Evolutionary conservation across 1,140 invertebrate genomes (phyloP), one percentile per base, ranked within the genome.

Genomic region (Orchesella cincta): DNA sequence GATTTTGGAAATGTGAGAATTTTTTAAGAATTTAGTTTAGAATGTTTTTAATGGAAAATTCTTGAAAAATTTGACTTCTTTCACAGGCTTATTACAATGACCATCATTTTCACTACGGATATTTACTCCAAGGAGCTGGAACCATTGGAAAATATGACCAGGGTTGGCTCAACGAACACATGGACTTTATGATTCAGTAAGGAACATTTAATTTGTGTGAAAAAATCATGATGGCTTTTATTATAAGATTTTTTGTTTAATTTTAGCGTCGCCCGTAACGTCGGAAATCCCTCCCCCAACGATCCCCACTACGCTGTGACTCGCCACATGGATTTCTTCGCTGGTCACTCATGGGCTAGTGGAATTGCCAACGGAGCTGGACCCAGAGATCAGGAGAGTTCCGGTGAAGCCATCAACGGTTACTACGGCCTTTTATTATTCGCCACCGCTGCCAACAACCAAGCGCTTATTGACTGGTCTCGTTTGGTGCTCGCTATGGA

Each of bases 61-160:
- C n/a, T n/a, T n/a, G n/a, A n/a, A n/a, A n/a, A n/a, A n/a, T n/a
- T n/a, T n/a, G n/a, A n/a, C n/a, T n/a, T n/a, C n/a, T n/a, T n/a
- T n/a, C n/a, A n/a, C n/a, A n/a, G n/a, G 77, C 54, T n/a, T 57
- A 57, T 26, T 80, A 78, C 78, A 81, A 78, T 57, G 80, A 79
- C 62, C 80, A 81, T 73, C 80, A 81, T 70, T 81, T 79, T 71
- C 78, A 79, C 35, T 79, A 79, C n/a, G 78, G 78, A 23, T 79
- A 79, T 70, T 35, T 79, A 20, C 26, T 79, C 14, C 74, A 79
- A 31, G 78, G 78, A 36, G 78, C 64, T 73, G 78, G 74, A n/a
- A 70, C 71, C 36, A 76, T 79, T 73, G 78, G 74, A 28, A 79
- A 76, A 51, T 76, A 79, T 67, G 78, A 76, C 39, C 46, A 36